Evolutionary conservation across 1,140 invertebrate genomes (phyloP).

Genomic region (Choristoneura fumiferana): DNA sequence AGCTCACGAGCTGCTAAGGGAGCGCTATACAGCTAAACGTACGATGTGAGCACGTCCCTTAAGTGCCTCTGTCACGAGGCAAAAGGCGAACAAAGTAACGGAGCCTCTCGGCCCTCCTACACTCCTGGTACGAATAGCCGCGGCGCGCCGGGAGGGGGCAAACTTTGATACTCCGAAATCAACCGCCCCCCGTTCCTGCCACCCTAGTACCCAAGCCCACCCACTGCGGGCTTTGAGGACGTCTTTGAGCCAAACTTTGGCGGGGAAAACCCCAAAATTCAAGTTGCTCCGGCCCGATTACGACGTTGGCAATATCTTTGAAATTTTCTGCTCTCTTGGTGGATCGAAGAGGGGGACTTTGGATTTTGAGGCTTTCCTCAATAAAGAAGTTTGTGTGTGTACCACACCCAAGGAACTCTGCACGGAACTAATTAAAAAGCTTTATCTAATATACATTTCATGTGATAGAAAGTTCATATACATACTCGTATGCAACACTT

Average conservation of each 20-base stretch:
- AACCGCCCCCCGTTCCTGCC: constrained; percentile 55
- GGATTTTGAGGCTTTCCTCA: constrained; percentile 19
- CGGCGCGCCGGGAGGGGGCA: constrained; percentile 49
- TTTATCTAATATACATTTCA: background rate
- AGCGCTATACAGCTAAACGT: background rate
- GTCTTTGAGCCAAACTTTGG: constrained; percentile 73
- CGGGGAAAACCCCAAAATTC: constrained; percentile 73
- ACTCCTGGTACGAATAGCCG: constrained; percentile 50
- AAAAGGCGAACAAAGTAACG: constrained; percentile 72
- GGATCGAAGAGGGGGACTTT: constrained; percentile 26
- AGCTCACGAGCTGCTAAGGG: background rate
- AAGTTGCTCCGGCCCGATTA: constrained; percentile 66
- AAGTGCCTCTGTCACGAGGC: constrained; percentile 71
- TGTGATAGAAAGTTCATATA: too few species aligned
- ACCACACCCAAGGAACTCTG: background rate
- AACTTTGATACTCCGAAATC: constrained; percentile 71
- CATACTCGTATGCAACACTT: too few species aligned
- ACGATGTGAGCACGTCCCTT: constrained; percentile 61
- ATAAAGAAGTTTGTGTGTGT: constrained; percentile 14
- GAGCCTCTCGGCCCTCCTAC: constrained; percentile 54
- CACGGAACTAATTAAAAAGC: background rate
- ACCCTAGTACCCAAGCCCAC: constrained; percentile 63
- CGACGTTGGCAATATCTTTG: constrained; percentile 69
- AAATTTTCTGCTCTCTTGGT: constrained; percentile 65
- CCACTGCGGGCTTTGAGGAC: constrained; percentile 68